phyloP scores from a whole-genome alignment of 2,888 invertebrate species.

The Theodoxus fluviatilis region DNA sequence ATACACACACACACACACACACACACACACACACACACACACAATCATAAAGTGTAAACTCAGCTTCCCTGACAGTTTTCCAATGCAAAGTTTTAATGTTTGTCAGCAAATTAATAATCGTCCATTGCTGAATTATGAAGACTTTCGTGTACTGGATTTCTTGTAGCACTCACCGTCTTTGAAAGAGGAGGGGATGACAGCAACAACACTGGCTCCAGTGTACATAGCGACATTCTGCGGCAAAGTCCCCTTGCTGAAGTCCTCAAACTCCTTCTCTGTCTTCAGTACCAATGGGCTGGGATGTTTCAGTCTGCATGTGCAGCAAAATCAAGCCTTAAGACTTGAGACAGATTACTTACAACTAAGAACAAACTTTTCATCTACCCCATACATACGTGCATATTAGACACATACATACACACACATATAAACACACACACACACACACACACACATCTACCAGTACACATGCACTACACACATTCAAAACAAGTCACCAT shows the following conservation, averaged over 20 bases:
- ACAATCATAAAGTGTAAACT: conserved; percentile 17
- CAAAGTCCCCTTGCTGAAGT: conserved; percentile 34
- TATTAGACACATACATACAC: neutral
- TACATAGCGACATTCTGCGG: conserved; percentile 28
- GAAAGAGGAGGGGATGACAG: conserved; percentile 36
- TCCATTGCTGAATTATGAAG: neutral
- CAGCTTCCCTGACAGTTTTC: neutral
- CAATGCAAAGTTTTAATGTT: neutral
- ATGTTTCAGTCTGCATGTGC: conserved; percentile 36
- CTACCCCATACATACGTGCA: neutral
- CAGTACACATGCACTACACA: neutral
- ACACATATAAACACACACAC: neutral
- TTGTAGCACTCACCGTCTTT: conserved; percentile 29
- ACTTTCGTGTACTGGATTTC: too few relatives aligned
- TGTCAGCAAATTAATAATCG: neutral
- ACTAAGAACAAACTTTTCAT: neutral
- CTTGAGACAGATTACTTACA: neutral
- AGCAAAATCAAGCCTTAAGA: neutral
- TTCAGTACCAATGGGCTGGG: conserved; percentile 36
- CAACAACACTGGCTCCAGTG: conserved; percentile 38
- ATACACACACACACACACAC: neutral
- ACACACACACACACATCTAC: neutral
- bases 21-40: conserved; percentile 17
- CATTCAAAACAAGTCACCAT: neutral
- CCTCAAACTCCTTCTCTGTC: conserved; percentile 30